Base-by-base conservation (phyloP, 2,888 invertebrate species). In the Lathronympha strigana region DNA sequence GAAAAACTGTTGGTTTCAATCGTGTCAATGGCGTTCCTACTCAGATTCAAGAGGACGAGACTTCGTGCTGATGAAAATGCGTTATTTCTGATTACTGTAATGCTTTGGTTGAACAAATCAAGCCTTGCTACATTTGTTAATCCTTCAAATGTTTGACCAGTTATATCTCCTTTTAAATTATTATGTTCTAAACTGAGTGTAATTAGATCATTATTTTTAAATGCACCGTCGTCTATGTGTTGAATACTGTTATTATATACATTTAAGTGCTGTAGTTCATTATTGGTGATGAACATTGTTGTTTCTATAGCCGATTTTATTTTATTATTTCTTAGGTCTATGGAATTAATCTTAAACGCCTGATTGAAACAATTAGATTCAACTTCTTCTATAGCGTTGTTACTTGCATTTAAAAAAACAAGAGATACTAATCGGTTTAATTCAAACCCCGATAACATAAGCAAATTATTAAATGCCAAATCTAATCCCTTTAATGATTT, bases 241-340 rank as follows among this genome's bases (percentile, higher is more conserved):
- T 67, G 75, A 2, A 91, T 79, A 40, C 69, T 71, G 69, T 91
- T 91, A 25, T 79, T 77, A 63, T 74, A 79, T 1, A 89, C 75
- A 69, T 87, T 73, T 25, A 91, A 70, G 69, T 84, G 81, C 2
- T 66, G 66, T 1, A 91, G 72, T 57, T 78, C 72, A 15, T 68
- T 73, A 40, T 84, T 89, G 40, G 79, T 83, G 17, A 75, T 73
- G 66, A 91, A 89, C 76, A 86, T 80, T 0, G 73, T 45, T 58
- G 70, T 80, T 51, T 85, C 83, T 50, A 90, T 80, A 0, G 61
- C 67, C 0, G 80, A 74, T 3, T 70, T 73, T 2, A 91, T 85
- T 45, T 71, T 71, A 69, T 91, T 91, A 49, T 78, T 75, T 66
- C 84, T 86, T 1, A 91, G 73, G 71, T 90, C 90, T 0, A 87